Conservation (phyloP, 1,140 invertebrate genomes). For the Anoplophora glabripennis region DNA sequence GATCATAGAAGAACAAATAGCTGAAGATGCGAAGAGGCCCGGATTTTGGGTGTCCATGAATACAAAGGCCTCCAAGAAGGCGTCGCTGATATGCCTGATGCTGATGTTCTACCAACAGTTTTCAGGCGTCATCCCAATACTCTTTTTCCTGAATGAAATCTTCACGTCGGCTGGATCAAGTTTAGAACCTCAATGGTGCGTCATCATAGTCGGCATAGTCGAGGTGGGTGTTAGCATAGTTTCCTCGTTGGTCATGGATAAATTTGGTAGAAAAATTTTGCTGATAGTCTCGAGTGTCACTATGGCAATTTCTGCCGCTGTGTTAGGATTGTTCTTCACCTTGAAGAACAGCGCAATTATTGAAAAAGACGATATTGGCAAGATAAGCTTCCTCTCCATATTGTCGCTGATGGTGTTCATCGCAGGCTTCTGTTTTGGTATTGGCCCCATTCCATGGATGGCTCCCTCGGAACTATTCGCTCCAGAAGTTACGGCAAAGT, state of each 20-base stretch:
- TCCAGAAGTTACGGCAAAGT: constrained; percentile 72
- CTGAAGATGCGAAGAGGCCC: constrained; percentile 41
- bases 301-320: constrained; percentile 64
- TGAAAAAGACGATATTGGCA: constrained; percentile 20
- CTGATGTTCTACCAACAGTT: constrained; percentile 71
- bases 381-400: constrained; percentile 64
- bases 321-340: constrained; percentile 64
- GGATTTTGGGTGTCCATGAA: constrained; percentile 50
- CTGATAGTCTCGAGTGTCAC: constrained; percentile 63
- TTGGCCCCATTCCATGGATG: constrained; percentile 78
- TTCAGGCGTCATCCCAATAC: constrained; percentile 59
- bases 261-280: constrained; percentile 65
- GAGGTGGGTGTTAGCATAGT: constrained; percentile 69
- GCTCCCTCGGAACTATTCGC: constrained; percentile 75
- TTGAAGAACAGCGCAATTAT: constrained; percentile 49
- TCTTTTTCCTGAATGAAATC: constrained; percentile 58
- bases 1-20: constrained; percentile 48
- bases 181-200: constrained; percentile 56
- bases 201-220: constrained; percentile 71
- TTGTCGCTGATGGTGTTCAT: constrained; percentile 54
- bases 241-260: constrained; percentile 65
- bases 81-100: constrained; percentile 56
- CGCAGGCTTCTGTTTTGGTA: constrained; percentile 73
- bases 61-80: constrained; percentile 51
- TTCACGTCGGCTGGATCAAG: constrained; percentile 40